Conservation (phyloP, 2,113 vertebrate species). For the Cyanistes caeruleus region DNA sequence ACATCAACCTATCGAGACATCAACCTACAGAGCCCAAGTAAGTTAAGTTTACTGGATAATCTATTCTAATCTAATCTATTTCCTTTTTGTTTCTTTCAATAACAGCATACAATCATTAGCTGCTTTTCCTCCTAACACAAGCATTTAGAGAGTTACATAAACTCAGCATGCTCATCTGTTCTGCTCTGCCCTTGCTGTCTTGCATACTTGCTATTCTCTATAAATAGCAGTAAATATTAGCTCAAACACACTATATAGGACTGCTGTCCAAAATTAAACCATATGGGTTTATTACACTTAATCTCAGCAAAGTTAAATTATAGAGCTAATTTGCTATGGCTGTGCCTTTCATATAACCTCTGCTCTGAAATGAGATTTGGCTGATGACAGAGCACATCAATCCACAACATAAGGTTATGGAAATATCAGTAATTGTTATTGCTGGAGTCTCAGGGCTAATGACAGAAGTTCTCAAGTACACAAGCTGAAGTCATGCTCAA, state of each 20-base stretch:
- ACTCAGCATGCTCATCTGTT: background rate
- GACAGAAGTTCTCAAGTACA: background rate
- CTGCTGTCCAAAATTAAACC: constrained; percentile 34
- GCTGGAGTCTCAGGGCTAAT: background rate
- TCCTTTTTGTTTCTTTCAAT: background rate
- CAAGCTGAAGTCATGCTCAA: background rate
- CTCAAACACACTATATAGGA: constrained; percentile 5
- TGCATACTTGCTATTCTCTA: constrained; percentile 3
- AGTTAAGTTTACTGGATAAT: background rate
- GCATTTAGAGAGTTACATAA: constrained; percentile 13
- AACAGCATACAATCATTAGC: background rate
- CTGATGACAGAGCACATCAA: background rate
- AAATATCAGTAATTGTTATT: background rate
- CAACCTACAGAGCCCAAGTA: background rate
- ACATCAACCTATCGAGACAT: background rate
- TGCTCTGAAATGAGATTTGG: background rate
- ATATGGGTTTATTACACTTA: background rate
- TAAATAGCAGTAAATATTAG: constrained; percentile 49
- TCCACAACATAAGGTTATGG: background rate
- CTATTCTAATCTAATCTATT: background rate
- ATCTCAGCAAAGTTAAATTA: constrained; percentile 19
- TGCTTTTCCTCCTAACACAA: background rate
- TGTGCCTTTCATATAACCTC: constrained; percentile 29
- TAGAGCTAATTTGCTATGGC: background rate
- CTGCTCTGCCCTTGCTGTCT: constrained; percentile 31